A percentile compares a stretch with the other conserved stretches of the same genome.
phyloP scores from a whole-genome alignment of 92 coral and sea anemone species.

The Bergia sp. region DNA sequence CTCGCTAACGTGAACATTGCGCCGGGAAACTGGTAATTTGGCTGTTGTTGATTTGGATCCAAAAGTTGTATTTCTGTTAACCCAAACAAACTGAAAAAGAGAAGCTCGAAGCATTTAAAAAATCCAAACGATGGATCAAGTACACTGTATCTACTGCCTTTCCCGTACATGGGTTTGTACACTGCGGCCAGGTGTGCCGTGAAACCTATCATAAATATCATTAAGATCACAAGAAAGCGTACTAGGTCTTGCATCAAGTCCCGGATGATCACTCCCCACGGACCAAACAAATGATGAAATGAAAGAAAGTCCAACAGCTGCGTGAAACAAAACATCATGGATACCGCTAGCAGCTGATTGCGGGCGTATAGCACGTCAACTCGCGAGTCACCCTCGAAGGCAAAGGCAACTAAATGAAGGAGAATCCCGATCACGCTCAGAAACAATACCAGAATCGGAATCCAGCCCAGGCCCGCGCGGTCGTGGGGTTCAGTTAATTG shows the following conservation, averaged over 20 bases:
- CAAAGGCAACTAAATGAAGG: slow-evolving; percentile 82
- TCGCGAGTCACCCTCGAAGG: slow-evolving; percentile 68
- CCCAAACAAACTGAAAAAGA: slow-evolving; percentile 94
- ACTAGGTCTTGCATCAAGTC: slow-evolving; percentile 98
- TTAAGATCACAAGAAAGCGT: slow-evolving; percentile 87
- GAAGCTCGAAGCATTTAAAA: slow-evolving; percentile 76
- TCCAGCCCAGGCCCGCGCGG: slow-evolving; percentile 97
- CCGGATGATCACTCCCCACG: slow-evolving; percentile 99
- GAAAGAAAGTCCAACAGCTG: slow-evolving; percentile 93
- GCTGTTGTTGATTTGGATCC: slow-evolving; percentile 40
- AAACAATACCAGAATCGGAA: slow-evolving; percentile 87
- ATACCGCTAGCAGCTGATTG: slow-evolving; percentile 87
- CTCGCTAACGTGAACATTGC: slow-evolving; percentile 71
- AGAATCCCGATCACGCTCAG: slow-evolving; percentile 81
- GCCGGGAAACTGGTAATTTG: slow-evolving; percentile 41
- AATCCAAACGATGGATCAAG: slow-evolving; percentile 48
- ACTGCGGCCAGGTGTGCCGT: slow-evolving; percentile 97
- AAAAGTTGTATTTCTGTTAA: slow-evolving; percentile 70
- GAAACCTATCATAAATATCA: slow-evolving; percentile 94
- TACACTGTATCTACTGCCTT: slow-evolving; percentile 33
- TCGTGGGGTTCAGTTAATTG: slow-evolving; percentile 98
- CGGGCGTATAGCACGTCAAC: slow-evolving; percentile 84
- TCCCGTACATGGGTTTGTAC: slow-evolving; percentile 73
- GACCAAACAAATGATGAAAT: slow-evolving; percentile 98
- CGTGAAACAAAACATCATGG: slow-evolving; percentile 96